Evolutionary conservation across 2,888 invertebrate species (phyloP).

Genomic region (Trachelus tabidus): DNA sequence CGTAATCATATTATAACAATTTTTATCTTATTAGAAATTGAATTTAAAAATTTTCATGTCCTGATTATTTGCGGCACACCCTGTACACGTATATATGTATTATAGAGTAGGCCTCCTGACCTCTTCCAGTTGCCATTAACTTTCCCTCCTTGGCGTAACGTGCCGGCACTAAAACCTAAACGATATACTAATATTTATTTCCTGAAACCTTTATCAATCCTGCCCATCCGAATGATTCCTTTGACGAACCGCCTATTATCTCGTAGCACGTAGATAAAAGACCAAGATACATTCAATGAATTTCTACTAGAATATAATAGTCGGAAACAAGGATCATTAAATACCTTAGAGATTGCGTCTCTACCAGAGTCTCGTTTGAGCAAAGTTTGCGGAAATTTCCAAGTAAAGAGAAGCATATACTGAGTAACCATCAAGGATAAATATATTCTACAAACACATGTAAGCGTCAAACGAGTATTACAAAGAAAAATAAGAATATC

Average conservation of each 20-base stretch:
- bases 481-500: background rate
- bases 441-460: background rate
- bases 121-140: background rate
- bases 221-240: background rate
- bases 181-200: background rate
- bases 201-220: background rate
- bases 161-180: background rate
- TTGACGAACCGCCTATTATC: background rate
- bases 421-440: background rate
- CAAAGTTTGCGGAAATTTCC: background rate
- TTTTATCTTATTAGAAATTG: background rate
- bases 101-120: background rate
- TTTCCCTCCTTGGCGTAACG: background rate
- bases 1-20: background rate
- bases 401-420: background rate
- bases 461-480: background rate
- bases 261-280: background rate
- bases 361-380: background rate
- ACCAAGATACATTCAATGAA: background rate
- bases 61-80: background rate
- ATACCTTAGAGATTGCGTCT: background rate
- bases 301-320: background rate
- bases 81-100: background rate
- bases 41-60: background rate
- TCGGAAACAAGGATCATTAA: background rate